Evolutionary conservation across 2,113 vertebrate species (phyloP), one percentile per base, ranked within the genome.

Genomic region (Chinchilla lanigera): DNA sequence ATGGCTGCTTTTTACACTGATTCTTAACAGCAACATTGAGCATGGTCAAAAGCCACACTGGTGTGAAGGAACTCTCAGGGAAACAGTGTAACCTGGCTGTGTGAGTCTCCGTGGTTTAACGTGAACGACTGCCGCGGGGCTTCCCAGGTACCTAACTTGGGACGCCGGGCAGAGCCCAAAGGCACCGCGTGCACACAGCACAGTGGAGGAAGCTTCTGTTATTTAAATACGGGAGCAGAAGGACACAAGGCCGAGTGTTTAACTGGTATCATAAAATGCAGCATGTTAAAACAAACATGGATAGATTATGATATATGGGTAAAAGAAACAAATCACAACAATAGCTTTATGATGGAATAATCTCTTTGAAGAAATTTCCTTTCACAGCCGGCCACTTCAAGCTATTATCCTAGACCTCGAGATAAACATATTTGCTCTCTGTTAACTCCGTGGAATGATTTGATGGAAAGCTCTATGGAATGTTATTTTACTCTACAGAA

Each of bases 261-360:
- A 38, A 47, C 26, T 67, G n/a, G 24, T 78, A 65, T 78, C 35
- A 71, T 69, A 82, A 90, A 90, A 69, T 63, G 22, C 33, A 69
- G 3, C 77, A 38, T 61, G n/a, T 73, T 78, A 67, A 87, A 93
- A 63, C 7, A 65, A 93, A 88, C 9, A 24, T 33, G 13, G 44
- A 17, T 81, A 16, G 56, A 13, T 77, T 44, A 50, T 47, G 71
- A 91, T 63, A 2, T 33, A 44, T 65, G 38, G 5, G 61, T n/a
- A 71, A 22, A 65, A 44, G 77, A n/a, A 50, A 80, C 75, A 90
- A 47, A 65, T 44, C 82, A 95, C 54, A 82, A 50, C 0, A 44
- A 56, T 69, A 80, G 60, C 93, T 96, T 92, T 88, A 88, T 52
- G 58, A 86, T 89, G 38, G 80, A 80, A 82, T 94, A 67, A 78